Conservation (phyloP, 1,140 invertebrate genomes). For the Heterodera schachtii region DNA sequence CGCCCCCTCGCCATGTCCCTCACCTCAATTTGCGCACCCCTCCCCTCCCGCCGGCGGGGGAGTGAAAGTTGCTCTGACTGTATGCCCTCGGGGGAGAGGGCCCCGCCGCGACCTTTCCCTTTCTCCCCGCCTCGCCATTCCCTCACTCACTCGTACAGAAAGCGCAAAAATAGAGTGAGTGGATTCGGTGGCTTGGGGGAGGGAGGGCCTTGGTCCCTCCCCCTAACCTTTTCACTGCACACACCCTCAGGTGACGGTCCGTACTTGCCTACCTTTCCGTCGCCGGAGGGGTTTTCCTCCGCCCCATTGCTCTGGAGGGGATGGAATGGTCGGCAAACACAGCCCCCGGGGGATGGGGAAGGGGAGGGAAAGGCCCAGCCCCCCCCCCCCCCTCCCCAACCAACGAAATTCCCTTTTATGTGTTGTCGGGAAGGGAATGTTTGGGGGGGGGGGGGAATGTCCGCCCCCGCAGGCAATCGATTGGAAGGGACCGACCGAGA, state of each 20-base stretch:
- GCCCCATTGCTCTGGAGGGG: neutral
- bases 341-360: neutral
- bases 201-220: neutral
- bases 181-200: neutral
- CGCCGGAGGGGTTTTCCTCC: constrained; percentile 1
- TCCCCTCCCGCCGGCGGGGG: no score
- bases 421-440: neutral
- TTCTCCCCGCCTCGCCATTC: neutral
- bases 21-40: neutral
- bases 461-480: constrained; percentile 2
- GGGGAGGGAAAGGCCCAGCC: neutral
- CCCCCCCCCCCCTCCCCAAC: neutral
- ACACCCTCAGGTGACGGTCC: neutral
- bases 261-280: neutral
- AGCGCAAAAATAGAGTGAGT: neutral
- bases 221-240: neutral
- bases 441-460: neutral
- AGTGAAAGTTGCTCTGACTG: neutral
- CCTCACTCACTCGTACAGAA: neutral
- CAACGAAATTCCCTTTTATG: constrained; percentile 6
- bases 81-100: neutral
- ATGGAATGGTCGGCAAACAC: neutral
- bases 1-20: neutral
- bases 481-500: neutral
- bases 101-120: neutral